Conservation (phyloP, 1,140 invertebrate species). For the Nymphalis io region DNA sequence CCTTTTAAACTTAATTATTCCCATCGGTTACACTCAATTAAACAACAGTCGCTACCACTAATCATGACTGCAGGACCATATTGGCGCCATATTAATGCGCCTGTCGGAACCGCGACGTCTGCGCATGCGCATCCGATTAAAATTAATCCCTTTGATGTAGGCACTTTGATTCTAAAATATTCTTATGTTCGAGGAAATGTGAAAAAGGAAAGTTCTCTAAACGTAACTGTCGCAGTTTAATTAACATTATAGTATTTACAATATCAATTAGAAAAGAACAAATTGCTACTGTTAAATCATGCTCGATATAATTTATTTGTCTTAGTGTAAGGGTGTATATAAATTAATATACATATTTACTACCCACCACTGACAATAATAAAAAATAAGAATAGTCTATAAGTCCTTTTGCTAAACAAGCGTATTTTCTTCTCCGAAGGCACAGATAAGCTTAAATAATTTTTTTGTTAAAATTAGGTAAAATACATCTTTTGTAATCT, state of each 20-base stretch:
- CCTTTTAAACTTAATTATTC: slow-evolving; percentile 8
- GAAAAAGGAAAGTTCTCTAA: background rate
- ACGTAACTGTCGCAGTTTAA: background rate
- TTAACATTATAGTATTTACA: background rate
- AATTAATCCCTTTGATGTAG: slow-evolving; percentile 56
- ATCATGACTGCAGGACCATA: slow-evolving; percentile 24
- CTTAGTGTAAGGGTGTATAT: no score
- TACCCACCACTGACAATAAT: no score
- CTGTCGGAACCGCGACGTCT: slow-evolving; percentile 42
- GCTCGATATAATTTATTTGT: no score
- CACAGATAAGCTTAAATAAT: no score
- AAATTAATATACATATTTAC: no score
- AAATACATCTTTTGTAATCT: no score
- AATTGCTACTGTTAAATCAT: background rate
- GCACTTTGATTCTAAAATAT: slow-evolving; percentile 38
- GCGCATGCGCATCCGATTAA: slow-evolving; percentile 52
- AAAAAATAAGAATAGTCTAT: no score
- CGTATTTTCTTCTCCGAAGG: no score
- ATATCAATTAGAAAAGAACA: background rate
- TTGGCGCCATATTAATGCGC: slow-evolving; percentile 57
- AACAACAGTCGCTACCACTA: slow-evolving; percentile 1
- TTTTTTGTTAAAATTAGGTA: no score
- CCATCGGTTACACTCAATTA: slow-evolving; percentile 15
- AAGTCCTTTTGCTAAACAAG: no score
- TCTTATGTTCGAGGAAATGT: slow-evolving; percentile 34